Base-by-base conservation (phyloP, 1,140 invertebrate genomes). In the Coelopa frigida region DNA sequence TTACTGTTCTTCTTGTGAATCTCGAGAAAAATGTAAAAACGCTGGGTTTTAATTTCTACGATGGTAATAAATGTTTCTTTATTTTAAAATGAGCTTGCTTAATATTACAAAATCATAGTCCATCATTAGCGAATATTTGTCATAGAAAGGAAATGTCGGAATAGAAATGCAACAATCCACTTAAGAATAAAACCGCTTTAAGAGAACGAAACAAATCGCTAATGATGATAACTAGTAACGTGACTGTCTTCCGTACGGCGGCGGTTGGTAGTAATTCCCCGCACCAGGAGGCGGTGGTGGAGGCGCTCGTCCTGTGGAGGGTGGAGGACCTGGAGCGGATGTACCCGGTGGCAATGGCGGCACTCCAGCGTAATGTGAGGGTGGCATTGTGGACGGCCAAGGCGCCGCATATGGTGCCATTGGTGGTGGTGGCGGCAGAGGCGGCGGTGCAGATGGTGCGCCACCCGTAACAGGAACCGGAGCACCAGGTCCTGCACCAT, bases 401-500 rank as follows among this genome's bases (percentile, higher is more conserved):
- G 29, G 6, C 24, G 29, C 12, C 5, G 29, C 23, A 27, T 36
- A 36, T 6, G 44, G 23, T 12, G 22, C 26, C 31, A 41, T 45
- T 11, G 43, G 43, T 27, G 37, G 46, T 12, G 50, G 47, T 8
- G 45, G 42, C 27, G 41, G 33, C 14, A 45, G 33, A 15, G 55
- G 53, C 20, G 70, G 66, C 18, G 70, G 61, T 21, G 56, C n/a
- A 23, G 7, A 15, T 7, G 18, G 15, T 55, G 22, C 57, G 23
- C 20, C 24, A 38, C 24, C 14, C 15, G 63, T 58, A 24, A 53
- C 57, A 8, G 55, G 53, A n/a, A 59, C 55, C 42, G 58, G 59
- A 12, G 59, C 53, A 14, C 51, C 33, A 10, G 41, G 7, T 7
- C 41, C 41, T 3, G 41, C 7, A 11, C 46, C 35, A 62, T 42